Percentiles rank a stretch among this genome's conserved stretches.
Conservation (phyloP, 2,888 invertebrate genomes). For the Mylabris sibirica region DNA sequence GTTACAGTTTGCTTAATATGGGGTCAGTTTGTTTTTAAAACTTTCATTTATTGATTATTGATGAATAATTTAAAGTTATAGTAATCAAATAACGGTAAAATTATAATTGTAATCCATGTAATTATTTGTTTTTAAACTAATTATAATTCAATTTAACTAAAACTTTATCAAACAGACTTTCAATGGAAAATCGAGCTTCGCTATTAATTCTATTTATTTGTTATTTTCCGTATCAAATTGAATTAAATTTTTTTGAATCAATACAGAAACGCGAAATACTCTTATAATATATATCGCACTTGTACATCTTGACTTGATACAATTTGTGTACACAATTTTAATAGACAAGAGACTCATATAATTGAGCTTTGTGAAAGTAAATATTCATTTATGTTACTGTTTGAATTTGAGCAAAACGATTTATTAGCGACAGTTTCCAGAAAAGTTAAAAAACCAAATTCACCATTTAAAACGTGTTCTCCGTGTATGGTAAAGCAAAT, state of each 20-base stretch:
- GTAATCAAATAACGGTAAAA: not conserved
- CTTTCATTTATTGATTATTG: not conserved
- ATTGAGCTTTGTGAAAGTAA: not conserved
- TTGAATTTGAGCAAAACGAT: not conserved
- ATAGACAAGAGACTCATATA: constrained; percentile 1
- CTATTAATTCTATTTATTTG: not conserved
- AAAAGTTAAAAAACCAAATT: not conserved
- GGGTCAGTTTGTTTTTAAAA: not conserved
- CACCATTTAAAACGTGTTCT: not conserved
- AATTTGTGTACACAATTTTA: not conserved
- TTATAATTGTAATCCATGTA: not conserved
- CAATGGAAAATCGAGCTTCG: not conserved
- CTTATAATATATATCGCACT: not conserved
- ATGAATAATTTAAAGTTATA: not conserved
- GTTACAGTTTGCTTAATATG: not conserved
- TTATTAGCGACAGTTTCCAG: not conserved
- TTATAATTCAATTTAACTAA: not conserved
- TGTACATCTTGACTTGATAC: not conserved
- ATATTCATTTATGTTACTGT: not conserved
- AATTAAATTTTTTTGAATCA: not conserved
- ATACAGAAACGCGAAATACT: not conserved
- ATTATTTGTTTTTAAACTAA: not conserved
- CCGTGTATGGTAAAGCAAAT: not conserved
- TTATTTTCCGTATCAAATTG: not conserved
- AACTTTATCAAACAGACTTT: not conserved